Evolutionary conservation across 2,888 invertebrate genomes (phyloP).

Genomic region (Xylota sylvarum): DNA sequence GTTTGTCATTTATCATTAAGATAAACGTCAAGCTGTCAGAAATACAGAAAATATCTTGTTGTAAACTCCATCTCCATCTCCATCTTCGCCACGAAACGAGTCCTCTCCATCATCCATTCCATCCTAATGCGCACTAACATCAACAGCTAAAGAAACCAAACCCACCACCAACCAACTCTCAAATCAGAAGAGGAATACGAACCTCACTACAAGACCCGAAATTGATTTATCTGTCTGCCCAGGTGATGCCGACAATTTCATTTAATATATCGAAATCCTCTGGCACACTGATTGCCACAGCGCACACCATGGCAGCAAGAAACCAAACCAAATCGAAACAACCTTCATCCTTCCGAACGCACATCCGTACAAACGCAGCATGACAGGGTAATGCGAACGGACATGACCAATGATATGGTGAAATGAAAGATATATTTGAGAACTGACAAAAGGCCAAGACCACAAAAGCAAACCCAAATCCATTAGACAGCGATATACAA

Average conservation of each 20-base stretch:
- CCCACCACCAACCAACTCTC: conserved; percentile 42
- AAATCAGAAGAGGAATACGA: conserved; percentile 35
- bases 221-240: conserved; percentile 78
- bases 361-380: conserved; percentile 67
- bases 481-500: conserved; percentile 65
- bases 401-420: conserved; percentile 75
- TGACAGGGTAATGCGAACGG: conserved; percentile 72
- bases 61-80: conserved; percentile 77
- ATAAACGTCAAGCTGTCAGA: conserved; percentile 78
- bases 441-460: conserved; percentile 74
- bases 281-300: conserved; percentile 70
- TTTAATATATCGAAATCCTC: conserved; percentile 71
- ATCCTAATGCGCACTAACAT: conserved; percentile 18
- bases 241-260: conserved; percentile 76
- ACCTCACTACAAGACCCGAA: conserved; percentile 67
- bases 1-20: conserved; percentile 78
- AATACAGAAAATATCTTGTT: conserved; percentile 78
- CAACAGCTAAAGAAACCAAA: conserved; percentile 67
- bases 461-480: conserved; percentile 72
- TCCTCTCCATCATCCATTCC: conserved; percentile 54
- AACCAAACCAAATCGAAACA: conserved; percentile 25
- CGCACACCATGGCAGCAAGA: conserved; percentile 20
- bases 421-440: conserved; percentile 74
- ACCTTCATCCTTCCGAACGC: conserved; percentile 56
- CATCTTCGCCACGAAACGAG: conserved; percentile 55